These are phyloP conservation scores for Epinephelus coioides DNA, from an alignment of 2,797 vertebrate genomes.

Conservation along the genomic window DNA sequence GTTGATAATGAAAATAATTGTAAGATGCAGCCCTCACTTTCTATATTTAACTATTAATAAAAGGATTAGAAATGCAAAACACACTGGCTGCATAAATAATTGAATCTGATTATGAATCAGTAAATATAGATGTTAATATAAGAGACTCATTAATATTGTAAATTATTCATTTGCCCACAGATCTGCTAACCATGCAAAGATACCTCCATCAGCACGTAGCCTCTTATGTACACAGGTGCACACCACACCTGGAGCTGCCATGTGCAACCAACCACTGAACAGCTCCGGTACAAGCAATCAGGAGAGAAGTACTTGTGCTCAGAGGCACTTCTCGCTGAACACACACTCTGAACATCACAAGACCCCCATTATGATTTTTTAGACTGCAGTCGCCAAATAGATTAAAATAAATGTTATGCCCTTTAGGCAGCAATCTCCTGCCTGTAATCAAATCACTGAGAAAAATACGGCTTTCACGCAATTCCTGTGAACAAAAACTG, in stretches of 20 bases:
- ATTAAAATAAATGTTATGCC: slow-evolving; percentile 8
- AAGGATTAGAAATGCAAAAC: slow-evolving; percentile 2
- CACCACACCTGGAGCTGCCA: slow-evolving; percentile 44
- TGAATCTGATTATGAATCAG: not conserved
- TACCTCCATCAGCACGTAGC: not conserved
- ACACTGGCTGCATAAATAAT: not conserved
- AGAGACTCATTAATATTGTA: slow-evolving; percentile 21
- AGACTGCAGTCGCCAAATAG: slow-evolving; percentile 5
- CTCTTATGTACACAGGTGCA: slow-evolving; percentile 12
- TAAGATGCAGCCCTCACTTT: not conserved
- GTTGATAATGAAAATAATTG: not conserved
- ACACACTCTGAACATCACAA: slow-evolving; percentile 1
- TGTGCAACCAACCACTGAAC: slow-evolving; percentile 22
- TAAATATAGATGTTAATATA: slow-evolving; percentile 15
- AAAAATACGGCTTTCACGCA: not conserved
- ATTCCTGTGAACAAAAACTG: slow-evolving; percentile 2
- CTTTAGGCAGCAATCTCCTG: slow-evolving; percentile 6
- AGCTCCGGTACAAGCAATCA: slow-evolving; percentile 10
- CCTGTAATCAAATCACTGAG: slow-evolving; percentile 9
- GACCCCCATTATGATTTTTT: not conserved
- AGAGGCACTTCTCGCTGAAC: slow-evolving; percentile 17
- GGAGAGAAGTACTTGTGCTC: not conserved
- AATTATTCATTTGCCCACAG: slow-evolving; percentile 48
- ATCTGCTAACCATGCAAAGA: slow-evolving; percentile 22
- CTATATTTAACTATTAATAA: not conserved